Evolutionary conservation across 2,797 vertebrate species (phyloP).

Genomic region (Sebastes minor): DNA sequence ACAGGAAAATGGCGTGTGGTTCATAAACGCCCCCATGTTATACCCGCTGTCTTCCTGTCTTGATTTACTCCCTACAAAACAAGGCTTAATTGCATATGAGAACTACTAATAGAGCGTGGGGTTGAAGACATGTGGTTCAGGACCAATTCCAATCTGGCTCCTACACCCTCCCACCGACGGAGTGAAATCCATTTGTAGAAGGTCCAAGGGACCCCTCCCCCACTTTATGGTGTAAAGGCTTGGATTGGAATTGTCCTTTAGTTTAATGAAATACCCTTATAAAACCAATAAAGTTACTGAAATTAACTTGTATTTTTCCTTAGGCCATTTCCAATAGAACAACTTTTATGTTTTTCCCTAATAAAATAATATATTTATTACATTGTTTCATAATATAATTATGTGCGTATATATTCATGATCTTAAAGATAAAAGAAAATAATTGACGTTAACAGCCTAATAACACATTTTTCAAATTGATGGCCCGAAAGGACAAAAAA

Average conservation of each 20-base stretch:
- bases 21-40: neutral
- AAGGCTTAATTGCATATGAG: conserved; percentile 7
- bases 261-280: conserved; percentile 19
- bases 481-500: neutral
- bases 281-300: conserved; percentile 5
- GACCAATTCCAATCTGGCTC: neutral
- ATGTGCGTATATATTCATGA: neutral
- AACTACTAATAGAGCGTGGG: neutral
- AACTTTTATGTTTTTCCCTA: neutral
- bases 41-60: neutral
- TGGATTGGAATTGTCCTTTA: neutral
- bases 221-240: no score
- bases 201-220: no score
- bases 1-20: neutral
- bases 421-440: neutral
- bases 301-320: neutral
- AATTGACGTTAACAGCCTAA: neutral
- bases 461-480: neutral
- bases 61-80: conserved; percentile 24
- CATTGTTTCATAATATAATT: neutral
- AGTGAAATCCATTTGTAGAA: neutral
- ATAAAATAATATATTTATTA: neutral
- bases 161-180: neutral
- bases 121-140: neutral
- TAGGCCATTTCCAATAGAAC: neutral